These are phyloP conservation scores for Anagyrus pseudococci DNA, from an alignment of 2,888 invertebrate species.

Conservation along the genomic window DNA sequence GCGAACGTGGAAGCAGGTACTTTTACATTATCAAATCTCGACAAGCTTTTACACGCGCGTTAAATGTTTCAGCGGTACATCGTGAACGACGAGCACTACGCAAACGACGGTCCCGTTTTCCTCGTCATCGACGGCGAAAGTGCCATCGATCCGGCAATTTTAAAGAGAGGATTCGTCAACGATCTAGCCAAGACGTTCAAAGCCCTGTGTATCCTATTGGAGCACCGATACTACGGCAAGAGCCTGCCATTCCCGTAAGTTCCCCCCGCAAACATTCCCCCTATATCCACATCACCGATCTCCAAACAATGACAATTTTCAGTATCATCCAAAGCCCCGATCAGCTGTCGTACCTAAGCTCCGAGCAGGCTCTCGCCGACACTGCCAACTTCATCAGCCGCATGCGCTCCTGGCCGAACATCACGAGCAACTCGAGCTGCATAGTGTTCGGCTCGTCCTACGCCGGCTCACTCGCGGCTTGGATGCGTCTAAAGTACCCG, in stretches of 20 bases:
- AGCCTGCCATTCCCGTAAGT: conserved; percentile 84
- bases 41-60: conserved; percentile 2
- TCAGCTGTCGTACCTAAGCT: conserved; percentile 80
- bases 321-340: too few species aligned
- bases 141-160: conserved; percentile 82
- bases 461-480: conserved; percentile 90
- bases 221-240: conserved; percentile 93
- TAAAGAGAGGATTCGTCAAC: conserved; percentile 86
- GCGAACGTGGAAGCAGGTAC: conserved; percentile 82
- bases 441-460: conserved; percentile 95
- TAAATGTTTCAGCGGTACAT: conserved; percentile 74
- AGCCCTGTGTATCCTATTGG: conserved; percentile 85
- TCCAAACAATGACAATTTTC: too few species aligned
- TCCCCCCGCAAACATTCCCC: too few species aligned
- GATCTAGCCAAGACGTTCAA: conserved; percentile 79
- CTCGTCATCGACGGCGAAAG: conserved; percentile 95
- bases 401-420: conserved; percentile 71
- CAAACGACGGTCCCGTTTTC: conserved; percentile 80
- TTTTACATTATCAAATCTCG: conserved; percentile 1
- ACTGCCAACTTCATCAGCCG: conserved; percentile 79
- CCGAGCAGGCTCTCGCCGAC: conserved; percentile 85
- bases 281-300: too few species aligned
- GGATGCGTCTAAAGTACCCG: conserved; percentile 88
- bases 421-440: conserved; percentile 73
- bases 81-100: conserved; percentile 75